phyloP scores from a whole-genome alignment of 2,888 invertebrate species.

The Anticlea derivata region DNA sequence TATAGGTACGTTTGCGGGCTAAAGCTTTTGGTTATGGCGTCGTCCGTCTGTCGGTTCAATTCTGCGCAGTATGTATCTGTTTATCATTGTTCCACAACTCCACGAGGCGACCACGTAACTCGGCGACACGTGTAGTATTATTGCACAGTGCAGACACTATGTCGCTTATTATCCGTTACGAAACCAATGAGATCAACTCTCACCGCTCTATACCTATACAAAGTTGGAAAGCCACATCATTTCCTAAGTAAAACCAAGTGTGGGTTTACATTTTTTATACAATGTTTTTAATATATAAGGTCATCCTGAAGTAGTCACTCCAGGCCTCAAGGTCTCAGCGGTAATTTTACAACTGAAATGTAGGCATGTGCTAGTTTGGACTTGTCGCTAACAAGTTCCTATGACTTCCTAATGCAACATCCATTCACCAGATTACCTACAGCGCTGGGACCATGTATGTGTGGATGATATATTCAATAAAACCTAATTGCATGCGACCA shows the following conservation, averaged over 20 bases:
- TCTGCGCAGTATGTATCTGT: slow-evolving; percentile 45
- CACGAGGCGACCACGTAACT: slow-evolving; percentile 43
- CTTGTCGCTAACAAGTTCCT: too few species aligned
- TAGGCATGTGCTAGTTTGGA: too few species aligned
- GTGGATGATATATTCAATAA: neutral
- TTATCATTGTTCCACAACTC: slow-evolving; percentile 33
- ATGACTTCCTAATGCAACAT: too few species aligned
- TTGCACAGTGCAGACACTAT: slow-evolving; percentile 40
- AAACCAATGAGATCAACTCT: slow-evolving; percentile 17
- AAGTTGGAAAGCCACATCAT: neutral
- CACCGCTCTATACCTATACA: neutral
- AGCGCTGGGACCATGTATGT: too few species aligned
- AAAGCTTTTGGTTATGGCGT: slow-evolving; percentile 8
- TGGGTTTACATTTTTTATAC: too few species aligned
- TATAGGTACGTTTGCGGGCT: too few species aligned
- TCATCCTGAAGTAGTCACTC: too few species aligned
- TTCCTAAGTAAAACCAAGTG: neutral
- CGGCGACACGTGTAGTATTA: slow-evolving; percentile 42
- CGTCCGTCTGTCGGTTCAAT: slow-evolving; percentile 25
- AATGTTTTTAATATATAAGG: too few species aligned
- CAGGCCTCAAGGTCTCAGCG: too few species aligned
- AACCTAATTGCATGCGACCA: slow-evolving; percentile 11
- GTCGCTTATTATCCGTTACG: slow-evolving; percentile 39
- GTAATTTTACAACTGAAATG: too few species aligned
- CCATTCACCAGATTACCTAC: too few species aligned